Evolutionary conservation across 2,113 vertebrate species (phyloP).

Genomic region (Python bivittatus): DNA sequence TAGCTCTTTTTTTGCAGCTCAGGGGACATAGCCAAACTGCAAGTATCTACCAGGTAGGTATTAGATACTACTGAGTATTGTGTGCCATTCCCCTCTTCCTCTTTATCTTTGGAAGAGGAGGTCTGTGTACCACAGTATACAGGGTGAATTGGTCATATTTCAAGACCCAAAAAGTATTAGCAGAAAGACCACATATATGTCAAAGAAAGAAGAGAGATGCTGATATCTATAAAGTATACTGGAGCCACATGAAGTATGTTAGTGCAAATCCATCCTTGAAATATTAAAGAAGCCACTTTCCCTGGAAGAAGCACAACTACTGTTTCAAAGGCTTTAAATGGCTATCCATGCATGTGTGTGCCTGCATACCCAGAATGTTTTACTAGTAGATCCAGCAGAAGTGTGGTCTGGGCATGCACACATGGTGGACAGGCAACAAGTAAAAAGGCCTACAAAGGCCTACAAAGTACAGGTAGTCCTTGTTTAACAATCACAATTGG

Average conservation of each 20-base stretch:
- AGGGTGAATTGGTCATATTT: not conserved
- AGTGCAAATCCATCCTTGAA: not conserved
- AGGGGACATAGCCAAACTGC: not conserved
- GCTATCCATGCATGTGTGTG: not conserved
- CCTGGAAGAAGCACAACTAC: not conserved
- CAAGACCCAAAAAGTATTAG: not conserved
- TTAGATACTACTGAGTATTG: not conserved
- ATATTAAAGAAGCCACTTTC: not conserved
- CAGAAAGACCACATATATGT: not conserved
- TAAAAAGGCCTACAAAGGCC: too few species aligned
- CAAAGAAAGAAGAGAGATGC: not conserved
- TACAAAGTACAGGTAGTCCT: not conserved
- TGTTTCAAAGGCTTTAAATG: not conserved
- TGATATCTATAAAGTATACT: not conserved
- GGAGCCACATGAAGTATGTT: not conserved
- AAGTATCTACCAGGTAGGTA: not conserved
- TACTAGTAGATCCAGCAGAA: not conserved
- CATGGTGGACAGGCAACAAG: not conserved
- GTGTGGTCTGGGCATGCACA: not conserved
- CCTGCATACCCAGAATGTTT: not conserved
- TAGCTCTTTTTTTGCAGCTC: not conserved
- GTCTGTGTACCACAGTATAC: not conserved
- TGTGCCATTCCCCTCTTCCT: not conserved
- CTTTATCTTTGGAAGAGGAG: not conserved
- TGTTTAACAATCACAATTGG: not conserved